Conservation (phyloP, 2,888 invertebrate species). For the Lithophane socia region DNA sequence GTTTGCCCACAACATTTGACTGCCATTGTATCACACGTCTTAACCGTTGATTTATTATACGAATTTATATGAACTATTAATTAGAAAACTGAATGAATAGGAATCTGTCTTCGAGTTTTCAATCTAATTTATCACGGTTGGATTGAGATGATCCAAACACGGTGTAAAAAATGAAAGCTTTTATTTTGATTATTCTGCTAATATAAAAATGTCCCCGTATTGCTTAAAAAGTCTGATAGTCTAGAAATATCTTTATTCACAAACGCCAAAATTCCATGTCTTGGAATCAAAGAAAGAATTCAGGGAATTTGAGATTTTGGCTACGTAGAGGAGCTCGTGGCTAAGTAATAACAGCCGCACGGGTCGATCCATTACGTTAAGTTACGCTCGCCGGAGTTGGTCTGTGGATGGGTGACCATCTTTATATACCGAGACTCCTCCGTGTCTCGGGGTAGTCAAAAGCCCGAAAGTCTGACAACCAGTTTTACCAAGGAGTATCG, state of each 20-base stretch:
- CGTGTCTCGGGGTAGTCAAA: no score
- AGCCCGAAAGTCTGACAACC: no score
- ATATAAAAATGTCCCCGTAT: background rate
- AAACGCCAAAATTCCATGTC: background rate
- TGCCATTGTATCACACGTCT: slow-evolving; percentile 70
- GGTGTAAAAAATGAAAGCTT: background rate
- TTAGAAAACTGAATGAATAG: slow-evolving; percentile 69
- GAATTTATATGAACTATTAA: slow-evolving; percentile 75
- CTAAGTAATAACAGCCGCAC: no score
- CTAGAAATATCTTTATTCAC: background rate
- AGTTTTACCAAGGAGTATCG: no score
- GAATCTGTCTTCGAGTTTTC: slow-evolving; percentile 52
- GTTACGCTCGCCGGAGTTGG: no score
- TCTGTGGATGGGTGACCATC: no score
- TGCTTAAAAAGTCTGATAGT: no score
- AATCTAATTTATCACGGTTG: slow-evolving; percentile 45
- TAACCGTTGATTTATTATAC: slow-evolving; percentile 72
- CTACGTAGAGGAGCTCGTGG: no score
- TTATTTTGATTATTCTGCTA: background rate
- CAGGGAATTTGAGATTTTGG: no score
- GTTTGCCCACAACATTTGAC: slow-evolving; percentile 72
- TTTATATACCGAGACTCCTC: no score
- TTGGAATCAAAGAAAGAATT: background rate
- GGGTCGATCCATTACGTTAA: no score
- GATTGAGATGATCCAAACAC: slow-evolving; percentile 29